phyloP scores from a whole-genome alignment of 2,797 vertebrate genomes.

The Gambelia wislizenii region DNA sequence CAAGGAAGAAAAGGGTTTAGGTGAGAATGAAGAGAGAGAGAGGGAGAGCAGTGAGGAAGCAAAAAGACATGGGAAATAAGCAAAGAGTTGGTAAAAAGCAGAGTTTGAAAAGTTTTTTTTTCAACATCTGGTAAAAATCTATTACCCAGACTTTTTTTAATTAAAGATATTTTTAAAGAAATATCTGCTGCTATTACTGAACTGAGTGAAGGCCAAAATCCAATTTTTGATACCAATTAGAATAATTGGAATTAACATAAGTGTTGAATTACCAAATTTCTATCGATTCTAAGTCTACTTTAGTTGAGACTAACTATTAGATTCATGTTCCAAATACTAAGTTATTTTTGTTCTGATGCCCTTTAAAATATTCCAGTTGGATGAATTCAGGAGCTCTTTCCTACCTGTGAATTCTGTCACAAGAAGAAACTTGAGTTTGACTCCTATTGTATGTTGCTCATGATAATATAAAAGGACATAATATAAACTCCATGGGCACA shows the following conservation, averaged over 20 bases:
- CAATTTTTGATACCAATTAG: too few relatives aligned
- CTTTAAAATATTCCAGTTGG: conserved; percentile 31
- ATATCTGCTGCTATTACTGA: background rate
- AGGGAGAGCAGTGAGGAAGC: too few relatives aligned
- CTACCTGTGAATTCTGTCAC: conserved; percentile 14
- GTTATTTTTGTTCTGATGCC: background rate
- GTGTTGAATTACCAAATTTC: too few relatives aligned
- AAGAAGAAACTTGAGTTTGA: conserved; percentile 8
- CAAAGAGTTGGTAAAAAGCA: background rate
- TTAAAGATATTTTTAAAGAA: background rate
- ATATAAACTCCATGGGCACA: fast-evolving
- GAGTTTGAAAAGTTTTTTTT: too few relatives aligned
- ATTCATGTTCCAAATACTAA: too few relatives aligned
- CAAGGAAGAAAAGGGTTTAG: too few relatives aligned
- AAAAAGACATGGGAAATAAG: background rate
- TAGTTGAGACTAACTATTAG: too few relatives aligned
- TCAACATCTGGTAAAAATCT: background rate
- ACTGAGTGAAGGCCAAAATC: too few relatives aligned
- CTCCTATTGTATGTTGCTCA: background rate
- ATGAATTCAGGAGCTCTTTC: conserved; percentile 18
- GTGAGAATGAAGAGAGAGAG: too few relatives aligned
- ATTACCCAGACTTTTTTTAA: background rate
- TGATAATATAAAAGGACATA: background rate
- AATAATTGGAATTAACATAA: too few relatives aligned
- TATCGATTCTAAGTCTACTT: too few relatives aligned